A percentile compares a stretch with the other conserved stretches of the same genome.
These are phyloP conservation scores for Cecropterus lyciades DNA, from an alignment of 1,140 invertebrate genomes.

Conservation along the genomic window DNA sequence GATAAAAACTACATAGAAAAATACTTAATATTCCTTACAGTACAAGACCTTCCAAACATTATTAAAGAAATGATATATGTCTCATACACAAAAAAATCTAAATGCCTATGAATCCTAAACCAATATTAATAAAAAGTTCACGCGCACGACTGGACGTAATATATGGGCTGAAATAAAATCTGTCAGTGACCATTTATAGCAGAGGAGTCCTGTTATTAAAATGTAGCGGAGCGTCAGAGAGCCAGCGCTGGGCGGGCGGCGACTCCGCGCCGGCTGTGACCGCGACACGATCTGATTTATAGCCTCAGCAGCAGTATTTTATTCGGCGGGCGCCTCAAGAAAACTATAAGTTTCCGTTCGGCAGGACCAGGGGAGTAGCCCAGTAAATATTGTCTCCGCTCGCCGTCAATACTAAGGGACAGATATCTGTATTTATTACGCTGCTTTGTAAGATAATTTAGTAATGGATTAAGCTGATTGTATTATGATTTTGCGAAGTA, in stretches of 20 bases:
- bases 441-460: constrained; percentile 74
- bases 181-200: constrained; percentile 76
- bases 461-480: constrained; percentile 76
- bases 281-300: constrained; percentile 79
- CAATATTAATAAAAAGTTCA: constrained; percentile 65
- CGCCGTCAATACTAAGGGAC: constrained; percentile 70
- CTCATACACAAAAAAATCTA: constrained; percentile 6
- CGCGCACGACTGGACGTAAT: constrained; percentile 66
- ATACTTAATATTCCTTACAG: constrained; percentile 24
- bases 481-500: constrained; percentile 43
- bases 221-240: constrained; percentile 66
- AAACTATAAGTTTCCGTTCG: constrained; percentile 84
- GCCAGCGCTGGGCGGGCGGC: constrained; percentile 46
- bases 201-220: constrained; percentile 79
- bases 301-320: constrained; percentile 77
- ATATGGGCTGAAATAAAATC: constrained; percentile 77
- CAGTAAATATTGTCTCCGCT: constrained; percentile 82
- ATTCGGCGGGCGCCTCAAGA: constrained; percentile 82
- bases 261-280: constrained; percentile 70
- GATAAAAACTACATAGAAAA: no score
- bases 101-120: constrained; percentile 20
- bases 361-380: constrained; percentile 76
- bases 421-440: constrained; percentile 81
- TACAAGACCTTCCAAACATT: not conserved
- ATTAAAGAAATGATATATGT: constrained; percentile 3